phyloP scores from a whole-genome alignment of 2,888 invertebrate species.

The Heliconius hortense region DNA sequence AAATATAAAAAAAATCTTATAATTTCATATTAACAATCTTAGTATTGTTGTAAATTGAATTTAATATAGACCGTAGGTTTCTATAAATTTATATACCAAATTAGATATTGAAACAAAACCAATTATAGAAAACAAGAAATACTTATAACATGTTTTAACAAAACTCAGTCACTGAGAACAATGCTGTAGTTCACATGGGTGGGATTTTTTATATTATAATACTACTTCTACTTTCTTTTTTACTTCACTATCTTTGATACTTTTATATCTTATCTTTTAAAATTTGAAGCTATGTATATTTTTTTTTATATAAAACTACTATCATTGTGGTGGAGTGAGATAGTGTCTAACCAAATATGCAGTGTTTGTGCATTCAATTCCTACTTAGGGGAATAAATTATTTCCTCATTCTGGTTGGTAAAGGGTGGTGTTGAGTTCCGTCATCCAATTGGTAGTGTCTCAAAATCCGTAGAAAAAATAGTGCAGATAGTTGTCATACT shows the following conservation, averaged over 20 bases:
- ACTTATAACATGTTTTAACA: conserved; percentile 4
- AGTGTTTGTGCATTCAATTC: background rate
- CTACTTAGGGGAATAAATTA: background rate
- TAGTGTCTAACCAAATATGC: background rate
- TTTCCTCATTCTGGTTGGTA: background rate
- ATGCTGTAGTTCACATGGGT: conserved; percentile 14
- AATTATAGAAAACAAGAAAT: background rate
- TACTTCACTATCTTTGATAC: background rate
- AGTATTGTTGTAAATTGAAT: too few relatives aligned
- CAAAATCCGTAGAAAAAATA: too few relatives aligned
- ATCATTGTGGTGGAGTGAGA: background rate
- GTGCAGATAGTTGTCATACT: too few relatives aligned
- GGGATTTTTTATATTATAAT: conserved; percentile 1
- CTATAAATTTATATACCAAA: background rate
- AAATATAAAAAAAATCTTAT: too few relatives aligned
- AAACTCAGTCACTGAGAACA: conserved; percentile 12
- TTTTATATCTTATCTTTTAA: background rate
- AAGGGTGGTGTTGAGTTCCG: background rate
- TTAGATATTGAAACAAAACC: background rate
- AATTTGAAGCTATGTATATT: background rate
- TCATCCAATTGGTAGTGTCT: too few relatives aligned
- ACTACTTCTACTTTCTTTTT: conserved; percentile 1
- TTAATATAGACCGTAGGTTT: background rate
- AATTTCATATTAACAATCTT: background rate
- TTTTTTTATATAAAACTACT: background rate